A percentile compares a stretch with the other conserved stretches of the same genome.
phyloP scores from a whole-genome alignment of 2,113 vertebrate genomes.

The Mixornis gularis region DNA sequence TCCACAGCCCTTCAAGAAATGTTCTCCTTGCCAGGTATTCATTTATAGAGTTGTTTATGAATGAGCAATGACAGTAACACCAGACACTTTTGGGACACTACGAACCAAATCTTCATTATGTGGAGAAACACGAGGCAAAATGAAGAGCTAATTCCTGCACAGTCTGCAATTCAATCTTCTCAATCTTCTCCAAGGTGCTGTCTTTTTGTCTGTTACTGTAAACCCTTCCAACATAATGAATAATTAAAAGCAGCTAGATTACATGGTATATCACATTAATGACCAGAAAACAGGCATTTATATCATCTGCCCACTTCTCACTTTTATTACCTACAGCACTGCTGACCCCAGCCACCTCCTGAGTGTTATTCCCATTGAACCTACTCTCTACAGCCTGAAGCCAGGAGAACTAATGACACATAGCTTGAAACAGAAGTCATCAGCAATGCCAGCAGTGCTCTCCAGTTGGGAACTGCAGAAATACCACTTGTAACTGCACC shows the following conservation, averaged over 20 bases:
- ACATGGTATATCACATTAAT: conserved; percentile 5
- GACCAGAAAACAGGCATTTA: background rate
- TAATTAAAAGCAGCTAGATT: conserved; percentile 47
- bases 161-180: background rate
- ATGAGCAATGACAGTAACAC: background rate
- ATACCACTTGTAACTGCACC: background rate
- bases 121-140: background rate
- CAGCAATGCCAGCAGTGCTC: background rate
- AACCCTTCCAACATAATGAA: conserved; percentile 16
- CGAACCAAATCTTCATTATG: background rate
- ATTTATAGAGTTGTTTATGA: conserved; percentile 6
- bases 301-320: background rate
- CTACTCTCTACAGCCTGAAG: background rate
- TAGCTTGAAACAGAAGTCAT: background rate
- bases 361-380: background rate
- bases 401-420: background rate
- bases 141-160: conserved; percentile 19
- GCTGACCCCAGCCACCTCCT: background rate
- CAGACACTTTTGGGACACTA: background rate
- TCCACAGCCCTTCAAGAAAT: background rate
- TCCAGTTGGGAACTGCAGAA: background rate
- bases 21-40: background rate
- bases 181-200: background rate
- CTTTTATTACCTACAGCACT: background rate
- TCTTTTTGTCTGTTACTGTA: conserved; percentile 1